A percentile compares a stretch with the other conserved stretches of the same genome.
These are phyloP conservation scores for Beaufortia kweichowensis DNA, from an alignment of 2,113 vertebrate species.

Conservation along the genomic window DNA sequence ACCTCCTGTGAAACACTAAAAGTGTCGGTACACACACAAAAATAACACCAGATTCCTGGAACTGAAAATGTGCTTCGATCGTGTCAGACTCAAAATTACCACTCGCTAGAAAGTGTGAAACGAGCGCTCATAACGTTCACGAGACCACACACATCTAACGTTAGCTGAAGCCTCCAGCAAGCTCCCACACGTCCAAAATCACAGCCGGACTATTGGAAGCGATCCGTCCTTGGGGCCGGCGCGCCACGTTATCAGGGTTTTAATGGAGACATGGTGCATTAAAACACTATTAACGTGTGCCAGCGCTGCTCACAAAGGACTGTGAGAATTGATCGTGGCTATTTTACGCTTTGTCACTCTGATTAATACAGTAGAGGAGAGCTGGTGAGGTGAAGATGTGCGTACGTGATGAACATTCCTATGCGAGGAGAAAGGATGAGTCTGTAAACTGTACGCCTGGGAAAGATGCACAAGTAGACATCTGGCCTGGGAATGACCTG, in stretches of 20 bases:
- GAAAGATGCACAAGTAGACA: neutral
- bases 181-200: neutral
- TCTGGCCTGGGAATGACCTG: slow-evolving; percentile 36
- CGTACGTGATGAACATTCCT: slow-evolving; percentile 5
- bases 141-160: slow-evolving; percentile 29
- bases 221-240: slow-evolving; percentile 30
- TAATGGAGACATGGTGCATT: slow-evolving; percentile 39
- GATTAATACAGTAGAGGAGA: slow-evolving; percentile 42
- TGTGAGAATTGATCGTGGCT: slow-evolving; percentile 31
- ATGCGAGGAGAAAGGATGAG: neutral
- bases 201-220: slow-evolving; percentile 20
- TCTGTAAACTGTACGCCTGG: neutral
- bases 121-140: neutral
- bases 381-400: neutral
- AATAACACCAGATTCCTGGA: neutral
- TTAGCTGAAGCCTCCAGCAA: neutral
- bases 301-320: slow-evolving; percentile 10
- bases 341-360: slow-evolving; percentile 30
- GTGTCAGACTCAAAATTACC: neutral
- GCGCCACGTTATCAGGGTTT: slow-evolving; percentile 21
- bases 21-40: neutral
- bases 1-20: too few species aligned
- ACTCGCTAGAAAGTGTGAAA: neutral
- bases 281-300: slow-evolving; percentile 46
- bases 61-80: neutral